Evolutionary conservation across 2,797 vertebrate genomes (phyloP), one percentile per base, ranked within the genome.

Genomic region (Sebastes minor): DNA sequence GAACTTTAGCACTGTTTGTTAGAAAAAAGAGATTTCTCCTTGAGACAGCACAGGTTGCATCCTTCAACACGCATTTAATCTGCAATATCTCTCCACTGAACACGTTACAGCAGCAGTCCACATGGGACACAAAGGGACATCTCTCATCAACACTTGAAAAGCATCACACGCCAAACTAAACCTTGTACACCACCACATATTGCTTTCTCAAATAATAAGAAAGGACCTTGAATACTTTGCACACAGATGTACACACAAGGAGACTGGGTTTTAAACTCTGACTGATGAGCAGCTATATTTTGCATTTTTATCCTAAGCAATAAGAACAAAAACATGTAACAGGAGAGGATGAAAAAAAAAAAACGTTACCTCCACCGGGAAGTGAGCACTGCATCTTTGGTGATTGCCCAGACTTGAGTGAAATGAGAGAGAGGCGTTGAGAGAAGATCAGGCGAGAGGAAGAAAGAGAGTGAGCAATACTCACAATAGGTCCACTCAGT

Each of bases 401-500:
- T 88, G 78, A 75, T 77, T 69, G 49, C 80, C 72, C 76, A 38
- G 46, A 65, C 60, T 62, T 52, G 57, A 89, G 81, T 74, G 76
- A 84, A 88, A 80, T 46, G 69, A 78, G 65, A 49, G 81, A 60
- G 60, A 64, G 65, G 70, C 66, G 82, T 22, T 76, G 76, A 81
- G 69, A 65, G 66, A 70, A 55, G 80, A 86, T 71, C 22, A 61
- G 63, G 67, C 57, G 75, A 69, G 71, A 71, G 75, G 61, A 71
- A 67, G 74, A 67, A 71, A 70, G 75, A 69, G 71, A 65, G 73
- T 55, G 65, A 69, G 83, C 28, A 25, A 72, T 4, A 65, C 66
- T 61, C 82, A 85, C 85, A 91, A 87, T 75, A 86, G 82, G 62
- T 64, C 60, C 71, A 42, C 82, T 87, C 88, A 88, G 92, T 92